Conservation (phyloP, 1,140 invertebrate genomes). For the Bombus superbus region DNA sequence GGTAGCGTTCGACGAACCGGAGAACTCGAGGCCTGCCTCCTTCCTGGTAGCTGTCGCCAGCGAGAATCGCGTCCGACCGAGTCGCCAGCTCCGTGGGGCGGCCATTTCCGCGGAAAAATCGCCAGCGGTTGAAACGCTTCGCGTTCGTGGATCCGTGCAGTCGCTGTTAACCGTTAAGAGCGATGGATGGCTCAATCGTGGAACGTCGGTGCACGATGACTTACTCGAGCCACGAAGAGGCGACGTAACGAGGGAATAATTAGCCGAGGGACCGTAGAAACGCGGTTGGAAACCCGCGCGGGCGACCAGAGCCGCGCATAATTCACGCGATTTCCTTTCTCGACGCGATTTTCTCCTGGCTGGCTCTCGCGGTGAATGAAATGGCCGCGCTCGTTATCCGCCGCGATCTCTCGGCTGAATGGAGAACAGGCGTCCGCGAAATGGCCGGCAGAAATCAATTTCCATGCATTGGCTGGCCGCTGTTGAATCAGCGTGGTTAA, state of each 20-base stretch:
- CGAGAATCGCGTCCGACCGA: no score
- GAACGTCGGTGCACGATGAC: background rate
- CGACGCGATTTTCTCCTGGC: conserved; percentile 17
- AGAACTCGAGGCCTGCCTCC: no score
- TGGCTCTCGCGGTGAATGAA: conserved; percentile 28
- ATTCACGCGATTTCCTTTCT: conserved; percentile 45
- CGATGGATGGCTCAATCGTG: background rate
- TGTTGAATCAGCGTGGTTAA: background rate
- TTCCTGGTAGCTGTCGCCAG: no score
- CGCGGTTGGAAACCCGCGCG: conserved; percentile 1
- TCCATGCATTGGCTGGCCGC: background rate
- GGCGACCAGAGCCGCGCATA: background rate
- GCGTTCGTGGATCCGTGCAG: background rate
- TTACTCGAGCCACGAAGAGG: background rate
- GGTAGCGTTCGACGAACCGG: conserved; percentile 18
- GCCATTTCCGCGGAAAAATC: no score
- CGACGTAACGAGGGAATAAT: conserved; percentile 17
- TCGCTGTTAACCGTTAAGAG: background rate
- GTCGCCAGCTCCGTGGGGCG: no score
- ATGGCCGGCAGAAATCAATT: conserved; percentile 20
- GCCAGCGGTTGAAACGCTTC: no score
- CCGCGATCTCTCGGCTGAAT: conserved; percentile 22
- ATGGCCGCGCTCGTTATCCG: conserved; percentile 5
- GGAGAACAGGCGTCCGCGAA: background rate
- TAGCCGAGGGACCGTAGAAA: conserved; percentile 4